Base-by-base conservation (phyloP, 2,888 invertebrate genomes). In the Phaedon cochleariae region DNA sequence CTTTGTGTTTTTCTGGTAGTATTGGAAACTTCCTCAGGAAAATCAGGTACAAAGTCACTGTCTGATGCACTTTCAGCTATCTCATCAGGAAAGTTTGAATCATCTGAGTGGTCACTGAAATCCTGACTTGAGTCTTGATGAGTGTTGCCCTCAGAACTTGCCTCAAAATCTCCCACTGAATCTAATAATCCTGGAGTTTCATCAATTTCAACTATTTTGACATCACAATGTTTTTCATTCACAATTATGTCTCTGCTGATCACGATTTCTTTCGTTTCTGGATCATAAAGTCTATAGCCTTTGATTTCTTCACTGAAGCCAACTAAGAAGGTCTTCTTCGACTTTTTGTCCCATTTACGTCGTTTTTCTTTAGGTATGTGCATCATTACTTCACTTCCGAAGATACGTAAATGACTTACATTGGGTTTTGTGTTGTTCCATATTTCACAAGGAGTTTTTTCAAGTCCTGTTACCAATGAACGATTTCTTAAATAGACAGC, bases 281-380 rank as follows among this genome's bases (percentile, higher is more conserved):
- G 68, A 58, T 70, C 65, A 37, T 65, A 67, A 9, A 68, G 26
- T 61, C 70, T 62, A 17, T 72, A 68, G 12, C 63, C 65, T 41
- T 70, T 70, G 10, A 59, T 61, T 17, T 63, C 31, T 5, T 70
- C 68, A 46, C 65, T 67, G 54, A 59, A 71, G 22, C 69, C 69
- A 20, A 71, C 60, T 41, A 71, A 67, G 18, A 73, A 37, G 41
- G 57, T 49, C 52, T 22, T 68, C 22, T 58, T 66, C 22, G 72
- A 65, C 45, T 70, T 73, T 41, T 64, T 69, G 54, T 70, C 67
- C 61, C 66, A 67, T 63, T 72, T 73, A 54, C 20, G 41, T 18
- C 71, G 57, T 49, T 70, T 69, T 58, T 68, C 64, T 66, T 70
- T 69, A n/a, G 71, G 74, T 17, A 71, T 61, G n/a, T 64, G 68